phyloP scores from a whole-genome alignment of 2,888 invertebrate species.

The Creontiades dilutus region DNA sequence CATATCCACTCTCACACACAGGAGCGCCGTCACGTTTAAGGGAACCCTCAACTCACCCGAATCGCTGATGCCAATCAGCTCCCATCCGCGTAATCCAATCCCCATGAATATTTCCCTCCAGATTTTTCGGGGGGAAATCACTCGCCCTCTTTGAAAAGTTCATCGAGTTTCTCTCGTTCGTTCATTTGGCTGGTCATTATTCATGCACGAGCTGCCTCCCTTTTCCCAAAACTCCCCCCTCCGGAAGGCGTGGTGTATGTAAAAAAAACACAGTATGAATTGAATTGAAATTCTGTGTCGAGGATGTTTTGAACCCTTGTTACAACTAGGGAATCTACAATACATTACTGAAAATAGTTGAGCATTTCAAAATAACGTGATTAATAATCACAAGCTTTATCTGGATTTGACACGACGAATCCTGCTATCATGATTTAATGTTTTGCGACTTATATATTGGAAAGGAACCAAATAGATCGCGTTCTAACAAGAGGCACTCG shows the following conservation, averaged over 20 bases:
- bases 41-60: not conserved
- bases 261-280: not conserved
- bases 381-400: too few relatives aligned
- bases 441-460: too few relatives aligned
- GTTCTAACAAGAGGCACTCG: not conserved
- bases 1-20: too few relatives aligned
- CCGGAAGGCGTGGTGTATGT: not conserved
- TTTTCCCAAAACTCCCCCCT: too few relatives aligned
- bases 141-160: slow-evolving; percentile 13
- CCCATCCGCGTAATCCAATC: not conserved
- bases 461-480: not conserved
- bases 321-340: too few relatives aligned
- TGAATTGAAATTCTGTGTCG: not conserved
- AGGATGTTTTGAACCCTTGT: not conserved
- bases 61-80: not conserved
- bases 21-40: not conserved
- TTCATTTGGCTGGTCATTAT: not conserved
- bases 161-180: slow-evolving; percentile 14
- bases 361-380: not conserved
- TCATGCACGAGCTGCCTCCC: not conserved
- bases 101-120: slow-evolving; percentile 10
- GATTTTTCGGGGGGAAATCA: slow-evolving; percentile 7
- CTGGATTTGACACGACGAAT: too few relatives aligned
- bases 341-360: not conserved
- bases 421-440: too few relatives aligned